A percentile compares a stretch with the other conserved stretches of the same genome.
Conservation (phyloP, 2,888 invertebrate genomes). For the Timema podura region DNA sequence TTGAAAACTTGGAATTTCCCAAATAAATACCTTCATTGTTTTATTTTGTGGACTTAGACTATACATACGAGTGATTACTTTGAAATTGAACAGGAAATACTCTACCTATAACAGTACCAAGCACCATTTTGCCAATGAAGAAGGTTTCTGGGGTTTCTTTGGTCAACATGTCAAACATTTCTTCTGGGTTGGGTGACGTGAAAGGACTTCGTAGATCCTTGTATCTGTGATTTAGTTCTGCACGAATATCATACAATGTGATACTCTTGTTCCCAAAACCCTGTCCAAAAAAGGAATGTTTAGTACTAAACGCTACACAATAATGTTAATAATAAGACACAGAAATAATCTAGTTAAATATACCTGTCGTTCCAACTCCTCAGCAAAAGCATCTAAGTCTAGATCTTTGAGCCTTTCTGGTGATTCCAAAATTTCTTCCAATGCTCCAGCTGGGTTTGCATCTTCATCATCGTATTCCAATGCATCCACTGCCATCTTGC, state of each 20-base stretch:
- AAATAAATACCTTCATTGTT: too few relatives aligned
- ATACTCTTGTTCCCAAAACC: constrained; percentile 87
- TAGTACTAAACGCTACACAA: not conserved
- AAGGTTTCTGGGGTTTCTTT: constrained; percentile 95
- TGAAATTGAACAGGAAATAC: not conserved
- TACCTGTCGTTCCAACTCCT: constrained; percentile 87
- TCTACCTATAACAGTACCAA: constrained; percentile 62
- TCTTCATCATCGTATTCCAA: constrained; percentile 97
- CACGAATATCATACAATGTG: constrained; percentile 94
- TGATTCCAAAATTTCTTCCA: constrained; percentile 95
- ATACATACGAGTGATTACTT: too few relatives aligned
- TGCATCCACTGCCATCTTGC: constrained; percentile 99
- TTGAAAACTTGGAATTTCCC: too few relatives aligned
- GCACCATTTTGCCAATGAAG: constrained; percentile 80
- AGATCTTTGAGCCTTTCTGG: constrained; percentile 93
- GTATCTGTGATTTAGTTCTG: constrained; percentile 90
- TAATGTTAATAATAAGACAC: not conserved
- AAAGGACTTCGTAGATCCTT: constrained; percentile 82
- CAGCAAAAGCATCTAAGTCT: constrained; percentile 97
- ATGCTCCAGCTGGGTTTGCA: constrained; percentile 91
- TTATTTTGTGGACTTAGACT: too few relatives aligned
- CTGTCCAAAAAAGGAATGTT: constrained; percentile 41
- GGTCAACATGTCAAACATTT: constrained; percentile 90
- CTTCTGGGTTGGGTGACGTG: constrained; percentile 75
- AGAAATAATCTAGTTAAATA: not conserved